Percentiles rank a stretch among this genome's conserved stretches.
Evolutionary conservation across 2,797 vertebrate genomes (phyloP).

Genomic region (Parauchenoglanis ngamensis): DNA sequence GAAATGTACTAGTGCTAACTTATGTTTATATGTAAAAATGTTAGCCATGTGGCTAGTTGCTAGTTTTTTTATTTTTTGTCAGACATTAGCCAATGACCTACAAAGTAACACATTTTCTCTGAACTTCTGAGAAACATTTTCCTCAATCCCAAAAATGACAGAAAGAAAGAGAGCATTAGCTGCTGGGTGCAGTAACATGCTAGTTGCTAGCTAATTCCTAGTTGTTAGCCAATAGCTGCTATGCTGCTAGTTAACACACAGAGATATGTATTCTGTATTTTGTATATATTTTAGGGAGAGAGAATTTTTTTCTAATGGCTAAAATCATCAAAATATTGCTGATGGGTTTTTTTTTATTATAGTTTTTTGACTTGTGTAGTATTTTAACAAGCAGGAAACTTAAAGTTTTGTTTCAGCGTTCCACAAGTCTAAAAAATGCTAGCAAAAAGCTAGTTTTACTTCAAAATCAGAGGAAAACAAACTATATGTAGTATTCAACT

Average conservation of each 20-base stretch:
- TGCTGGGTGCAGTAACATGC: neutral
- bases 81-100: neutral
- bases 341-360: neutral
- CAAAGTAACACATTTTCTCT: neutral
- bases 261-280: neutral
- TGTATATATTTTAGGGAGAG: neutral
- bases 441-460: neutral
- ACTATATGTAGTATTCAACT: too few relatives aligned
- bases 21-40: neutral
- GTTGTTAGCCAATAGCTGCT: neutral
- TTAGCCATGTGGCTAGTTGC: neutral
- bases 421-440: neutral
- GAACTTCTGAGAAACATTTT: neutral
- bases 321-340: neutral
- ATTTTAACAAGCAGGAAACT: neutral
- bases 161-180: neutral
- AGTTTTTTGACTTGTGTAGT: neutral
- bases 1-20: neutral
- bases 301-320: neutral
- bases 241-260: neutral
- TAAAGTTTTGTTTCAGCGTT: neutral
- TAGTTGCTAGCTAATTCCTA: neutral
- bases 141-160: neutral
- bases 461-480: neutral
- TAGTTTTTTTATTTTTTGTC: neutral